Percentiles rank a stretch among this genome's conserved stretches.
These are phyloP conservation scores for Syrmaticus mikado DNA, from an alignment of 2,113 vertebrate species.

Conservation along the genomic window DNA sequence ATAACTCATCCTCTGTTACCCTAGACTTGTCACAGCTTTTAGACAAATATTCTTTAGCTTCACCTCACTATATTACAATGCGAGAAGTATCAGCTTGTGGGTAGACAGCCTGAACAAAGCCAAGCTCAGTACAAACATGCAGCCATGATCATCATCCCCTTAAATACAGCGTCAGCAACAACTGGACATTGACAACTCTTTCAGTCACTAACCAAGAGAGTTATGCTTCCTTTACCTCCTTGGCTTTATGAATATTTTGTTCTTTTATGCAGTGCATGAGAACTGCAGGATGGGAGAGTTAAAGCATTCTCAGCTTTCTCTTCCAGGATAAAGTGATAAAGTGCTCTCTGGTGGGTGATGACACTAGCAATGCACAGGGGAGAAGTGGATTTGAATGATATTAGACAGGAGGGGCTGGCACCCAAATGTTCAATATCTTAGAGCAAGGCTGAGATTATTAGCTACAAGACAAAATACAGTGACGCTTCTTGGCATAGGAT, in stretches of 20 bases:
- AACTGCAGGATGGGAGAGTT: neutral
- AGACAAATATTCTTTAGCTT: neutral
- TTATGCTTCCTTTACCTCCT: neutral
- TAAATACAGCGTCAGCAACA: neutral
- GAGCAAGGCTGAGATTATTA: neutral
- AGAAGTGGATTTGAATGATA: neutral
- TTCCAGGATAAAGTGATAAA: neutral
- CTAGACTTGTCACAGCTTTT: neutral
- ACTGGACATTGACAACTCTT: neutral
- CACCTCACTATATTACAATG: too few relatives aligned
- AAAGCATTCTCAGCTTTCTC: neutral
- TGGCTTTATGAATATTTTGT: neutral
- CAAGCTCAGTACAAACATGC: neutral
- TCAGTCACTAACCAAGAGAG: too few relatives aligned
- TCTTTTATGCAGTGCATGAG: neutral
- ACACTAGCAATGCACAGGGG: neutral
- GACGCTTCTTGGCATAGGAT: neutral
- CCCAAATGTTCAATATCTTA: neutral
- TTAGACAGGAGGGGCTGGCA: neutral
- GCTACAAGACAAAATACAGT: neutral
- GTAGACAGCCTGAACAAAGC: neutral
- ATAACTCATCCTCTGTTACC: neutral
- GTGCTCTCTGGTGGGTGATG: neutral
- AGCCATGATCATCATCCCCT: neutral
- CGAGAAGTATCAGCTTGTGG: too few relatives aligned